A percentile compares a stretch with the other conserved stretches of the same genome.
Evolutionary conservation across 1,140 invertebrate species (phyloP).

Genomic region (Pogonognathellus flavescens): DNA sequence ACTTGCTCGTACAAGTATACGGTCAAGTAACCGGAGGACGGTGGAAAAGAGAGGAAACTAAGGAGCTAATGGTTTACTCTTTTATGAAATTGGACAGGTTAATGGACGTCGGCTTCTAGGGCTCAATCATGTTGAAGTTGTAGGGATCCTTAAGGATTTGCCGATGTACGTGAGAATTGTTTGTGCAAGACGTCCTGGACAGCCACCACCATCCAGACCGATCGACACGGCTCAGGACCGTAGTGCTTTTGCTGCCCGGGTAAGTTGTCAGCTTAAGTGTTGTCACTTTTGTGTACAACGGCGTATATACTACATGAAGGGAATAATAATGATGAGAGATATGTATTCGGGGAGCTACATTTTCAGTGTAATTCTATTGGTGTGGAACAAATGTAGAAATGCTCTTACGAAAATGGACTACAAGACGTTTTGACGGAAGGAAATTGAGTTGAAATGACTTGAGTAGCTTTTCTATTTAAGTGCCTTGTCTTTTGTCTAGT

Average conservation of each 20-base stretch:
- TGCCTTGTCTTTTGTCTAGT: slow-evolving; percentile 20
- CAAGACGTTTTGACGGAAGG: slow-evolving; percentile 6
- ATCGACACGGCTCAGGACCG: slow-evolving; percentile 79
- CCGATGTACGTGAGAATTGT: slow-evolving; percentile 95
- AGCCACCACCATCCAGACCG: slow-evolving; percentile 73
- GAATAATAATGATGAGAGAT: background rate
- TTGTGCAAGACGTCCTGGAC: slow-evolving; percentile 82
- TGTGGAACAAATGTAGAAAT: slow-evolving; percentile 38
- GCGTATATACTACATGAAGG: background rate
- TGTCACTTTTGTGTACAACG: background rate
- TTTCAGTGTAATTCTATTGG: background rate
- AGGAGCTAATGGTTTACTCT: slow-evolving; percentile 38
- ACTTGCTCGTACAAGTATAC: background rate
- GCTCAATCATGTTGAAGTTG: slow-evolving; percentile 96
- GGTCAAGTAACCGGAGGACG: background rate
- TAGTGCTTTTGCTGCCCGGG: slow-evolving; percentile 80
- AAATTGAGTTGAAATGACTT: slow-evolving; percentile 24
- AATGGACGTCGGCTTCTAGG: slow-evolving; percentile 95
- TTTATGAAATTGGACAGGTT: slow-evolving; percentile 77
- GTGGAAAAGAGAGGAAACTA: background rate
- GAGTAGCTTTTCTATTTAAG: background rate
- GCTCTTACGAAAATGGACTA: background rate
- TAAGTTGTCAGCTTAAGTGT: slow-evolving; percentile 69
- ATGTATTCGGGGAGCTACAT: slow-evolving; percentile 21
- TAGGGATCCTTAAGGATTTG: slow-evolving; percentile 93